phyloP scores from a whole-genome alignment of 2,797 vertebrate genomes.

The Onychomys leucogaster region DNA sequence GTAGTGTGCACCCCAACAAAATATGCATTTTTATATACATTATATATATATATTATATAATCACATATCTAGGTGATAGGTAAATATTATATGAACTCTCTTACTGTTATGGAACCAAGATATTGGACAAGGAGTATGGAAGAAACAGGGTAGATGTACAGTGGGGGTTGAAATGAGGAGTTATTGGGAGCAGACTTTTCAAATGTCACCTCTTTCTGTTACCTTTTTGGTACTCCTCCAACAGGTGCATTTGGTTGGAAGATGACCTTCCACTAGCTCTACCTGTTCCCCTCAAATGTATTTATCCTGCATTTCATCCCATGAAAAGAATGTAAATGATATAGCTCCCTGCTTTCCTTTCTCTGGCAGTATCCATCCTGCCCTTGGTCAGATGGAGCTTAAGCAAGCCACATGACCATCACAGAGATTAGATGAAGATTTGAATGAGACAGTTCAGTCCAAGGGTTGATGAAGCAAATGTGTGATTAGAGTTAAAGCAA shows the following conservation, averaged over 20 bases:
- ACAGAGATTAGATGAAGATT: not conserved
- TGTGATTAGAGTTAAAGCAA: not conserved
- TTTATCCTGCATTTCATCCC: not conserved
- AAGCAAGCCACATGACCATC: not conserved
- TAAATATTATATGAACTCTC: not conserved
- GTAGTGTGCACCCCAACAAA: not conserved
- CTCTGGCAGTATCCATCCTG: not conserved
- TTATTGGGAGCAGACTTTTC: not conserved
- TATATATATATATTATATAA: not conserved
- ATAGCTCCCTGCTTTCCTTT: not conserved
- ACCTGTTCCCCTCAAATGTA: not conserved
- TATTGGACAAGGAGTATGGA: not conserved
- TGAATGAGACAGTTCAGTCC: not conserved
- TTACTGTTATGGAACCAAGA: not conserved
- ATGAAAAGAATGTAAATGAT: not conserved
- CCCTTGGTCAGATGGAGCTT: not conserved
- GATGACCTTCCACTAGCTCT: not conserved
- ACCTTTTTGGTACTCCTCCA: not conserved
- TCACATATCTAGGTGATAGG: not conserved
- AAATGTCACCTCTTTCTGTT: not conserved
- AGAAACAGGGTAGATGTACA: not conserved
- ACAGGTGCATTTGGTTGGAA: not conserved
- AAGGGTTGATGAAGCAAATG: slow-evolving; percentile 10
- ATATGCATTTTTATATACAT: not conserved
- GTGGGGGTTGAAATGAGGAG: not conserved